Evolutionary conservation across 2,888 invertebrate genomes (phyloP).

Genomic region (Drosophila bunnanda): DNA sequence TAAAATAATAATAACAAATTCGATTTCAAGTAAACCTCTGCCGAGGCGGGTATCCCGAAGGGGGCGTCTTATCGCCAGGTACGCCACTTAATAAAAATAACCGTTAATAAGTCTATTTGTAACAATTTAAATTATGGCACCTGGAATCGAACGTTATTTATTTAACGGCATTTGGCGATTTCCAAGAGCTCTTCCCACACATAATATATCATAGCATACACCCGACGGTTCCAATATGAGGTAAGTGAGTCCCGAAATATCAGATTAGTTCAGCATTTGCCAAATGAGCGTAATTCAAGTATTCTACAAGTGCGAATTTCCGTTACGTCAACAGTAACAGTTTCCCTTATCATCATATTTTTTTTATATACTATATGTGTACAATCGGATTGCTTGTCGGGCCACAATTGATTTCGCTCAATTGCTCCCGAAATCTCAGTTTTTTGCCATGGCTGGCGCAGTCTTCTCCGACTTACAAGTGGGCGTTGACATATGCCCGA

Average conservation of each 20-base stretch:
- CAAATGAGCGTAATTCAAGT: constrained; percentile 41
- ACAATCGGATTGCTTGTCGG: constrained; percentile 67
- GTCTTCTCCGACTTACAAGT: constrained; percentile 49
- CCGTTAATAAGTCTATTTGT: constrained; percentile 78
- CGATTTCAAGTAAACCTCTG: constrained; percentile 54
- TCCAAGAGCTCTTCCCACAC: not conserved
- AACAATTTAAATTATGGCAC: constrained; percentile 76
- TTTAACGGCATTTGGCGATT: constrained; percentile 17
- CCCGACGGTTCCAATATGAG: constrained; percentile 31
- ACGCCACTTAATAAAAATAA: constrained; percentile 78
- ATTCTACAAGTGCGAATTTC: constrained; percentile 57
- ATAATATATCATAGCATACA: not conserved
- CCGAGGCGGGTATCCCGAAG: not conserved
- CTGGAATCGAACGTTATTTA: constrained; percentile 52
- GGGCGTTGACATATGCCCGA: constrained; percentile 60
- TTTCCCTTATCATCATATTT: constrained; percentile 56
- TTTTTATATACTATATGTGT: constrained; percentile 36
- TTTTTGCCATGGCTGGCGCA: constrained; percentile 38
- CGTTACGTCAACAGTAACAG: constrained; percentile 29
- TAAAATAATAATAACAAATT: constrained; percentile 61
- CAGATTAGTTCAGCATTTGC: constrained; percentile 28
- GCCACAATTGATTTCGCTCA: constrained; percentile 69
- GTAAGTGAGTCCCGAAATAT: constrained; percentile 39
- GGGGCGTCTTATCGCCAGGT: constrained; percentile 59
- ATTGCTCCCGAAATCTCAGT: constrained; percentile 45